Evolutionary conservation across 1,140 invertebrate genomes (phyloP), one percentile per base, ranked within the genome.

Genomic region (Thrips palmi): DNA sequence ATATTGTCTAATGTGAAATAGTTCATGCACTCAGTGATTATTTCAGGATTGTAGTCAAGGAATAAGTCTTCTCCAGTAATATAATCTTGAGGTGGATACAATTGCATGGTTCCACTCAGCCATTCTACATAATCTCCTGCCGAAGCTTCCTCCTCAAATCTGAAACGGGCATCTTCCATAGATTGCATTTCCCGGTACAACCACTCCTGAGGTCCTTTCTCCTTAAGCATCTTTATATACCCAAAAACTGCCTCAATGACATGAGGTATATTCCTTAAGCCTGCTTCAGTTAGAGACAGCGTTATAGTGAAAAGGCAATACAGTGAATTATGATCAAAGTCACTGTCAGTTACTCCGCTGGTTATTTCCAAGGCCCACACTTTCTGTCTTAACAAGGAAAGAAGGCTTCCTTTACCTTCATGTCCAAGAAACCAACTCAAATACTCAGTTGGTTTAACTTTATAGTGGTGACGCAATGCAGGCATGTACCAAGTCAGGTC

Each of bases 381-480:
- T 59, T 77, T 79, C 33, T 74, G 70, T 40, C 79, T 71, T 21
- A 94, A 60, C 50, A 82, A 84, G 24, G 80, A 79, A 1, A 88
- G 67, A 8, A 94, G 56, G 47, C 83, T 87, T 17, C 85, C 86
- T 46, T 74, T 70, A 2, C 87, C 87, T 59, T 93, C 86, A 54
- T 93, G 79, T 1, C 84, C 87, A 4, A 93, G 58, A 4, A 93
- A 55, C 57, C 76, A 83, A 1, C 77, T 74, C 0, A 93, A 51
- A 47, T 89, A 87, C 31, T 78, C 63, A 41, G 80, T 64, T 0
- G 82, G 78, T 56, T 85, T 85, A 19, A 63, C 67, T 54, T 70
- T 71, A 52, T 87, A 89, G 12, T 74, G 60, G 30, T 74, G 54
- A 40, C 68, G 52, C n/a, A 82, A 52, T 1, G 79, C 66, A n/a